Conservation (phyloP, 2,888 invertebrate species). For the Notocelia uddmanniana region DNA sequence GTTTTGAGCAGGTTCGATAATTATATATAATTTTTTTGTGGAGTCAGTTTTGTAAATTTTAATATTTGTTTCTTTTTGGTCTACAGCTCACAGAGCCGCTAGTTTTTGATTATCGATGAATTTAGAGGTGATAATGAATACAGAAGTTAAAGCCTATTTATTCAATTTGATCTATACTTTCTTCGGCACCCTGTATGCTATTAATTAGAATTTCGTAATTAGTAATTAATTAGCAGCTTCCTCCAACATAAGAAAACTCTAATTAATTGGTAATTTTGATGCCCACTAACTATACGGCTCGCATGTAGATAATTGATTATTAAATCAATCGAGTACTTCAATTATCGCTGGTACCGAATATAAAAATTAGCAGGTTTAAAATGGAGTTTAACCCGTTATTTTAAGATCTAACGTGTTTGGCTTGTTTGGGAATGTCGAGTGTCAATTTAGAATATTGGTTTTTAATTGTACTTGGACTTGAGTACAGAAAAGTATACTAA, state of each 20-base stretch:
- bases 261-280: background rate
- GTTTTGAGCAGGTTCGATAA: too few relatives aligned
- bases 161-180: too few relatives aligned
- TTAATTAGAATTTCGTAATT: too few relatives aligned
- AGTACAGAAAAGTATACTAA: too few relatives aligned
- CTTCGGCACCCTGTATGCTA: too few relatives aligned
- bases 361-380: constrained; percentile 20
- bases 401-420: background rate
- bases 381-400: constrained; percentile 26
- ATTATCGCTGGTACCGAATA: background rate
- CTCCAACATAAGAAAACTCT: background rate
- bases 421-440: constrained; percentile 4
- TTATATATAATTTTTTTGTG: too few relatives aligned
- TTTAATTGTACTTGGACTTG: background rate
- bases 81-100: too few relatives aligned
- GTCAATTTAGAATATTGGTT: background rate
- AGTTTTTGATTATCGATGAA: too few relatives aligned
- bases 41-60: too few relatives aligned
- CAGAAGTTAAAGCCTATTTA: too few relatives aligned
- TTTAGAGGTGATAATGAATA: too few relatives aligned
- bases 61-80: too few relatives aligned
- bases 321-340: background rate
- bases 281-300: background rate
- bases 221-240: background rate
- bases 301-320: background rate